Evolutionary conservation across 2,797 vertebrate genomes (phyloP).

Genomic region (Spinibarbus caldwelli): DNA sequence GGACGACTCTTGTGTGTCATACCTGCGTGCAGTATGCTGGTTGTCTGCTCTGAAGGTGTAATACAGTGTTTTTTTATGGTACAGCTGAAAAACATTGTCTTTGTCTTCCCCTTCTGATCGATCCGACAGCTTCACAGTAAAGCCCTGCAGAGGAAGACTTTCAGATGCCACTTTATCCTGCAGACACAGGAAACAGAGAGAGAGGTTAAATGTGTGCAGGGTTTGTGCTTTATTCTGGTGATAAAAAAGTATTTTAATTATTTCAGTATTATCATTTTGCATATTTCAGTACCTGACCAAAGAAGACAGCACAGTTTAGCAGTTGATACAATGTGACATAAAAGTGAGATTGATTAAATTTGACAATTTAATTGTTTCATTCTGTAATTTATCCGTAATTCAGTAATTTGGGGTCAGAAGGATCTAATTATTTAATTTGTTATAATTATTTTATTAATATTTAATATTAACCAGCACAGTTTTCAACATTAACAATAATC

Average conservation of each 20-base stretch:
- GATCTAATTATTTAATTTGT: background rate
- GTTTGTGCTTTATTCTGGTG: background rate
- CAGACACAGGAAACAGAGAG: background rate
- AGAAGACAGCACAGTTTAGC: background rate
- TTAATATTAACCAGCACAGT: no score
- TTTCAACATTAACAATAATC: background rate
- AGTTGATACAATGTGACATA: background rate
- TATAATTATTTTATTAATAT: no score
- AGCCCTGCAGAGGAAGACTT: constrained; percentile 92
- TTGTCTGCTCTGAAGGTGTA: constrained; percentile 95
- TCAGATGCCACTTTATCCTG: constrained; percentile 94
- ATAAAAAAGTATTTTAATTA: background rate
- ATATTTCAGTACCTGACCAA: constrained; percentile 1
- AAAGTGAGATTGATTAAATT: background rate
- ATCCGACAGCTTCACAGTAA: constrained; percentile 88
- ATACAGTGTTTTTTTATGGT: constrained; percentile 96
- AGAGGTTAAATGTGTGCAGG: background rate
- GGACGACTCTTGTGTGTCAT: constrained; percentile 1
- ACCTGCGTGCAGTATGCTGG: constrained; percentile 77
- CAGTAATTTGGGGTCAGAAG: background rate
- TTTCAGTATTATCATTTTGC: background rate
- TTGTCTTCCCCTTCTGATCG: constrained; percentile 84
- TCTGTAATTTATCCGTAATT: background rate
- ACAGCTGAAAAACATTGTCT: constrained; percentile 89
- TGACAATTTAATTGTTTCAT: background rate